Evolutionary conservation across 1,140 invertebrate genomes (phyloP).

Genomic region (Drosophila busckii): DNA sequence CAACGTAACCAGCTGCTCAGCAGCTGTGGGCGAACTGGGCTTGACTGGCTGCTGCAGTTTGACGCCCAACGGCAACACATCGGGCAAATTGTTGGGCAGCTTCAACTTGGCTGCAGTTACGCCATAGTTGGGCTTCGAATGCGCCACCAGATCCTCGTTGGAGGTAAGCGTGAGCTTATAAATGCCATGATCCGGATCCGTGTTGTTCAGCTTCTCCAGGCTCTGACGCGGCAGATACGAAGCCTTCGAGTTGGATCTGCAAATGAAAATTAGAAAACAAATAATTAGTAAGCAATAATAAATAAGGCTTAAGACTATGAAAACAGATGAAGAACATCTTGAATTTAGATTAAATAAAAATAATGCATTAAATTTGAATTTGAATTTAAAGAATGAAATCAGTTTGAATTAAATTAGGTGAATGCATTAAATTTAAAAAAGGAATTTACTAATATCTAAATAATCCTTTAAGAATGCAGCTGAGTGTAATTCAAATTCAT

Average conservation of each 20-base stretch:
- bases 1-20: conserved; percentile 37
- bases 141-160: conserved; percentile 81
- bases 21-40: conserved; percentile 48
- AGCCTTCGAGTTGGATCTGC: conserved; percentile 88
- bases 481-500: too few species aligned
- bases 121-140: conserved; percentile 57
- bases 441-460: too few species aligned
- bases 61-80: conserved; percentile 80
- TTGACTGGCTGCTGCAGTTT: conserved; percentile 76
- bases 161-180: conserved; percentile 88
- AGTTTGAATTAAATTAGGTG: too few species aligned
- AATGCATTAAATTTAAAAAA: too few species aligned
- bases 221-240: conserved; percentile 87
- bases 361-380: too few species aligned
- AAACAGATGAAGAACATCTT: too few species aligned
- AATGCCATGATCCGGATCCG: conserved; percentile 85
- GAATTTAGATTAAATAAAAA: too few species aligned
- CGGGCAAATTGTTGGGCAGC: conserved; percentile 79
- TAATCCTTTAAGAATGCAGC: too few species aligned
- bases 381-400: too few species aligned
- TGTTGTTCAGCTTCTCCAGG: conserved; percentile 81
- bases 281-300: background rate
- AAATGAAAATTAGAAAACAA: too few species aligned
- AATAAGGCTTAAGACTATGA: background rate
- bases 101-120: conserved; percentile 51